Percentiles rank a stretch among this genome's conserved stretches.
phyloP scores from a whole-genome alignment of 2,797 vertebrate species.

The Helostoma temminkii region DNA sequence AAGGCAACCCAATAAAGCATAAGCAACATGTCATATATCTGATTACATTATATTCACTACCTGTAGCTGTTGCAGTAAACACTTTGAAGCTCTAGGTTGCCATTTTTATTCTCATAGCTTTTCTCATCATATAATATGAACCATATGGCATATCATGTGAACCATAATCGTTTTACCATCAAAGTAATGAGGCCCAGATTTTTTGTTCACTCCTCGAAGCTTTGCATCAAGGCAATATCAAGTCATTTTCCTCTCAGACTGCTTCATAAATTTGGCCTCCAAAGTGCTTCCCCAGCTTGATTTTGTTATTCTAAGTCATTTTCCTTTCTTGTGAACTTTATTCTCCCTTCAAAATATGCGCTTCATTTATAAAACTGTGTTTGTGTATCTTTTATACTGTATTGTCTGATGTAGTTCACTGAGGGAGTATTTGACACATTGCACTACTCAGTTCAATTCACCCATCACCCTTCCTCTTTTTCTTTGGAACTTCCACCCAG shows the following conservation, averaged over 20 bases:
- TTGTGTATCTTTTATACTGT: not conserved
- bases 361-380: not conserved
- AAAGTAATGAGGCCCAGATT: constrained; percentile 65
- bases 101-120: constrained; percentile 65
- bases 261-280: constrained; percentile 50
- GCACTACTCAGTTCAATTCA: not conserved
- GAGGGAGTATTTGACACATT: constrained; percentile 10
- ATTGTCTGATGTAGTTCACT: constrained; percentile 15
- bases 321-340: constrained; percentile 10
- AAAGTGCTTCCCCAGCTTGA: constrained; percentile 27
- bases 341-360: not conserved
- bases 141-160: constrained; percentile 51
- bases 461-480: not conserved
- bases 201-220: constrained; percentile 41
- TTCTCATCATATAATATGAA: constrained; percentile 50
- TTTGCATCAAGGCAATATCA: constrained; percentile 31
- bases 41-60: not conserved
- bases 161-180: constrained; percentile 47
- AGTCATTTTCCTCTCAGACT: constrained; percentile 35
- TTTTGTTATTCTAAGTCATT: constrained; percentile 47
- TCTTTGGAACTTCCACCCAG: not conserved
- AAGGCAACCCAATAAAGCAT: not conserved
- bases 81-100: constrained; percentile 61
- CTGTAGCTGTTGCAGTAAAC: constrained; percentile 21
- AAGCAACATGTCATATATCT: not conserved